Conservation (phyloP, 23 tunicate species). For the Halocynthia roretzi region DNA sequence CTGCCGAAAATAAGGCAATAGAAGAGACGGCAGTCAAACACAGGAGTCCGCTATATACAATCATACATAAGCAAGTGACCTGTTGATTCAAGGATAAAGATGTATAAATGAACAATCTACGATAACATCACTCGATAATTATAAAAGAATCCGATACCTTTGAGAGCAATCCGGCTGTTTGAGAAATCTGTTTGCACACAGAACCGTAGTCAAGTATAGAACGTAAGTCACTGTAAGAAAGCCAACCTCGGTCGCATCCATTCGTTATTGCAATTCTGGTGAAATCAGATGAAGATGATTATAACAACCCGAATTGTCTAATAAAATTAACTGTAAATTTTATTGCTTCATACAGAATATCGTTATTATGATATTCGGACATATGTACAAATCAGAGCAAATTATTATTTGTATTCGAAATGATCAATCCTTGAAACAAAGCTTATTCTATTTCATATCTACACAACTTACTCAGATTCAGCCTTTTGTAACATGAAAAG, state of each 20-base stretch:
- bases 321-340: background rate
- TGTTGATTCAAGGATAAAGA: background rate
- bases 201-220: conserved; percentile 7
- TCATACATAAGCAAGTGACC: conserved; percentile 17
- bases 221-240: conserved; percentile 12
- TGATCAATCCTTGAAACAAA: too few relatives aligned
- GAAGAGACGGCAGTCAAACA: conserved; percentile 30
- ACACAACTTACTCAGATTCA: conserved; percentile 9
- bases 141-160: background rate
- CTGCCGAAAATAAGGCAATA: conserved; percentile 4
- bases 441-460: too few relatives aligned
- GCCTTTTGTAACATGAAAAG: conserved; percentile 4
- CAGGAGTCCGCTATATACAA: conserved; percentile 22
- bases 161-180: conserved; percentile 13
- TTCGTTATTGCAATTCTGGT: conserved; percentile 18
- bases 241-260: conserved; percentile 18
- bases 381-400: too few relatives aligned
- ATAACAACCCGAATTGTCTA: background rate
- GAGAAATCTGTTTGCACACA: conserved; percentile 2
- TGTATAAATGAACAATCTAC: background rate
- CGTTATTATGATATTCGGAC: too few relatives aligned
- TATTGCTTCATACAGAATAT: too few relatives aligned
- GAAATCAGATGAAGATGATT: background rate
- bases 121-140: too few relatives aligned
- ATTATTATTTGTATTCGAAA: too few relatives aligned